These are phyloP conservation scores for Chironomus striatipennis DNA, from an alignment of 1,140 invertebrate species.

Conservation along the genomic window DNA sequence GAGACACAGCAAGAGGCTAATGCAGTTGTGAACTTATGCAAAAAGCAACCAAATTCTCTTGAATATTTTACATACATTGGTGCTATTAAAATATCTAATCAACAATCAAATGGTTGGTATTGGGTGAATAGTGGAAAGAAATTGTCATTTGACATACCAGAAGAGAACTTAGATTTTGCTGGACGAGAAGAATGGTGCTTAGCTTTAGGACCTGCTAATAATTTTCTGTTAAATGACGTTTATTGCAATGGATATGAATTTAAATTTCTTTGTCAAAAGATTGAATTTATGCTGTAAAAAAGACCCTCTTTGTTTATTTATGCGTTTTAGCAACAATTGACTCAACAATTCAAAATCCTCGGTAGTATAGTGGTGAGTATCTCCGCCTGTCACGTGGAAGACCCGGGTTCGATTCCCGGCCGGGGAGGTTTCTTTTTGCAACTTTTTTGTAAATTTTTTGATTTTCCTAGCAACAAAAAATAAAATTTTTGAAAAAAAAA, in stretches of 20 bases:
- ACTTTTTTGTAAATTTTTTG: constrained; percentile 21
- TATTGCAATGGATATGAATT: not conserved
- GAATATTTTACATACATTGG: not conserved
- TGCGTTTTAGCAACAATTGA: not conserved
- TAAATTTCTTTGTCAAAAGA: not conserved
- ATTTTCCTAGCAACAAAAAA: not conserved
- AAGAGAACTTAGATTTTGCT: not conserved
- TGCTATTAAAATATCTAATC: not conserved
- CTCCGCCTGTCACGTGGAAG: constrained; percentile 34
- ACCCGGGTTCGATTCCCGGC: constrained; percentile 35
- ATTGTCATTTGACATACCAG: not conserved
- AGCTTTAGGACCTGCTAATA: not conserved
- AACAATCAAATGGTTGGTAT: not conserved
- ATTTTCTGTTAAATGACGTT: not conserved
- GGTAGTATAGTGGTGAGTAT: constrained; percentile 38
- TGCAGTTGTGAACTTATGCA: not conserved
- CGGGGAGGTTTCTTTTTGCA: constrained; percentile 31
- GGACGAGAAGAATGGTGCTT: not conserved
- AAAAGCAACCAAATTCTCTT: not conserved
- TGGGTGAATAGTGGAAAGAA: not conserved
- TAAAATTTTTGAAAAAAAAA: not conserved
- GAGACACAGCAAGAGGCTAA: not conserved
- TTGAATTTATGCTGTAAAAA: not conserved
- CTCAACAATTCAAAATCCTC: constrained; percentile 29
- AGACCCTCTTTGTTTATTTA: not conserved